Conservation (phyloP, 2,888 invertebrate species). For the Phengaris alcon region DNA sequence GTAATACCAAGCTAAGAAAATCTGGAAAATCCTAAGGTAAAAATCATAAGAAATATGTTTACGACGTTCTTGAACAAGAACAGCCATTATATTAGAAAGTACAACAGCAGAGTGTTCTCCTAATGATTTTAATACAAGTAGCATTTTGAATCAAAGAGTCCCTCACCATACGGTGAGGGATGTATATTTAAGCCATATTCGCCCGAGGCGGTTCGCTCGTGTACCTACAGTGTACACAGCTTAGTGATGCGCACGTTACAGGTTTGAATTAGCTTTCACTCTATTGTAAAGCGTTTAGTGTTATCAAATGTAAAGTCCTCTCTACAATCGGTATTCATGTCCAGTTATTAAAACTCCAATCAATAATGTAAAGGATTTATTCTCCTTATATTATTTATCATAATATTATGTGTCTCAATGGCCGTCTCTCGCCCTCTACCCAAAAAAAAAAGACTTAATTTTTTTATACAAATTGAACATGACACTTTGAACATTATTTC, state of each 20-base stretch:
- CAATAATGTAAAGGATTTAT: too few relatives aligned
- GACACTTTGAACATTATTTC: too few relatives aligned
- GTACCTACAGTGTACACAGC: neutral
- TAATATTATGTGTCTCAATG: too few relatives aligned
- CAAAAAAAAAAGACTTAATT: too few relatives aligned
- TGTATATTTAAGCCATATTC: slow-evolving; percentile 23
- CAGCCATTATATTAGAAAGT: slow-evolving; percentile 1
- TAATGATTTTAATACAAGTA: slow-evolving; percentile 22
- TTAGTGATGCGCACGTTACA: slow-evolving; percentile 18
- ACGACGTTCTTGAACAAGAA: slow-evolving; percentile 5
- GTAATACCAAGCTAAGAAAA: too few relatives aligned
- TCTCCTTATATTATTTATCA: too few relatives aligned
- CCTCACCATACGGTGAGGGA: neutral
- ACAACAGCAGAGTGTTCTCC: neutral
- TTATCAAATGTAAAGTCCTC: neutral
- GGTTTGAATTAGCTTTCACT: neutral
- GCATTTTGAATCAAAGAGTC: slow-evolving; percentile 18
- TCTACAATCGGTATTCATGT: too few relatives aligned
- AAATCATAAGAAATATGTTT: neutral
- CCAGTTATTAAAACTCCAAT: too few relatives aligned
- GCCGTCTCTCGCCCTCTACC: too few relatives aligned
- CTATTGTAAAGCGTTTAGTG: neutral
- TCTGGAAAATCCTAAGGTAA: neutral
- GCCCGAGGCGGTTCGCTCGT: neutral
- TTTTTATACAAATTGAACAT: too few relatives aligned